phyloP scores from a whole-genome alignment of 1,140 invertebrate genomes.

The Druon quercuslanigerum region DNA sequence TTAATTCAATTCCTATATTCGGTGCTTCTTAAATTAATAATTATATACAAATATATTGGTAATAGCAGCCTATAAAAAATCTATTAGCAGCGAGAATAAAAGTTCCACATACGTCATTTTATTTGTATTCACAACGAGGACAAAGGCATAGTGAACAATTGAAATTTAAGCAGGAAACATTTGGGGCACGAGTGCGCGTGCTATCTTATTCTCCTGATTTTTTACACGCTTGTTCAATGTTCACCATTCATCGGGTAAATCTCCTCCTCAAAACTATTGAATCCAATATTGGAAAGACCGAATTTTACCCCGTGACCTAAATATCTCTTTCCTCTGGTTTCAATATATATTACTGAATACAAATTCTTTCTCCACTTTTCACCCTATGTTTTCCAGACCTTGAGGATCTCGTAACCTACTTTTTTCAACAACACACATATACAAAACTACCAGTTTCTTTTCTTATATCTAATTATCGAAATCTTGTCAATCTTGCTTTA shows the following conservation, averaged over 20 bases:
- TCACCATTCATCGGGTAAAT: constrained; percentile 50
- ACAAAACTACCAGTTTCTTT: too few species aligned
- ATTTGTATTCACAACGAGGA: constrained; percentile 17
- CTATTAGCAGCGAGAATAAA: too few species aligned
- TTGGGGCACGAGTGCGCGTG: constrained; percentile 52
- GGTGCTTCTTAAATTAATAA: too few species aligned
- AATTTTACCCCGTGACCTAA: constrained; percentile 64
- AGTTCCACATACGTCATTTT: too few species aligned
- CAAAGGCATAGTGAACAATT: constrained; percentile 45
- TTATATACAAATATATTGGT: too few species aligned
- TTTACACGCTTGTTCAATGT: constrained; percentile 38
- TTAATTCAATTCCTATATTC: neutral
- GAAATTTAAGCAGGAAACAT: constrained; percentile 55
- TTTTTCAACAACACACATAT: neutral
- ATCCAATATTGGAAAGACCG: constrained; percentile 58
- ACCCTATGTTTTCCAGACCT: constrained; percentile 1
- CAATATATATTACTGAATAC: constrained; percentile 50
- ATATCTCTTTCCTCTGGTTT: constrained; percentile 50
- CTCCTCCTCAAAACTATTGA: constrained; percentile 57
- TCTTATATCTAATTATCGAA: too few species aligned
- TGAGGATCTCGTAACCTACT: neutral
- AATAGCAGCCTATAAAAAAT: too few species aligned
- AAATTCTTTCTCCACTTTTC: constrained; percentile 42
- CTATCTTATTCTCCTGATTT: constrained; percentile 54
- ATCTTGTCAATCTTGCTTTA: too few species aligned